phyloP scores from a whole-genome alignment of 2,888 invertebrate genomes.

The Leptura quadrifasciata region DNA sequence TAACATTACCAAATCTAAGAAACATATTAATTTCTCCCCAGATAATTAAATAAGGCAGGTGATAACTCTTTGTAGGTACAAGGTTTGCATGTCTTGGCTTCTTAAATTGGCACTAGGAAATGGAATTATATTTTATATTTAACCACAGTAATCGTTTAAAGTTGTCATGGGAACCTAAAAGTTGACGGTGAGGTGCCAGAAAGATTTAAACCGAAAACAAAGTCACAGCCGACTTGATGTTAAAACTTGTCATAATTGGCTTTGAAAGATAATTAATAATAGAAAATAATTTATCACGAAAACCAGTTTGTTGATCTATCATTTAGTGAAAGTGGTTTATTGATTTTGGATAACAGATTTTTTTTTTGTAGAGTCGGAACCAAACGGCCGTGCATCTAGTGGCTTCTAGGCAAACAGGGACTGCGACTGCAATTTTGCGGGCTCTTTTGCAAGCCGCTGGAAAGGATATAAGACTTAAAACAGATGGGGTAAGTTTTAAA shows the following conservation, averaged over 20 bases:
- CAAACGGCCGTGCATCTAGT: slow-evolving; percentile 97
- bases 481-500: slow-evolving; percentile 87
- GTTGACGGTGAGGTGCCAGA: slow-evolving; percentile 30
- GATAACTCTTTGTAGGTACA: not conserved
- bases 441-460: slow-evolving; percentile 91
- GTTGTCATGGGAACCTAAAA: slow-evolving; percentile 43
- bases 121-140: slow-evolving; percentile 43
- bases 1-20: not conserved
- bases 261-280: not conserved
- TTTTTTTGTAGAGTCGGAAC: slow-evolving; percentile 84
- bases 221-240: slow-evolving; percentile 24
- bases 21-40: slow-evolving; percentile 19
- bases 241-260: slow-evolving; percentile 19
- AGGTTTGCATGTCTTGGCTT: slow-evolving; percentile 47
- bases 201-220: slow-evolving; percentile 34
- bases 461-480: slow-evolving; percentile 90
- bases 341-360: not conserved
- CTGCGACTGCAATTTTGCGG: slow-evolving; percentile 92
- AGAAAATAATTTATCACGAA: not conserved
- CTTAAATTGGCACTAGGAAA: slow-evolving; percentile 43
- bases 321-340: not conserved
- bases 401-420: slow-evolving; percentile 93
- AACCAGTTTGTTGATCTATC: not conserved
- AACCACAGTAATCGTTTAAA: slow-evolving; percentile 46
- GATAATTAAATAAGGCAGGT: not conserved